Conservation (phyloP, 2,113 vertebrate genomes). For the Pimephales promelas region DNA sequence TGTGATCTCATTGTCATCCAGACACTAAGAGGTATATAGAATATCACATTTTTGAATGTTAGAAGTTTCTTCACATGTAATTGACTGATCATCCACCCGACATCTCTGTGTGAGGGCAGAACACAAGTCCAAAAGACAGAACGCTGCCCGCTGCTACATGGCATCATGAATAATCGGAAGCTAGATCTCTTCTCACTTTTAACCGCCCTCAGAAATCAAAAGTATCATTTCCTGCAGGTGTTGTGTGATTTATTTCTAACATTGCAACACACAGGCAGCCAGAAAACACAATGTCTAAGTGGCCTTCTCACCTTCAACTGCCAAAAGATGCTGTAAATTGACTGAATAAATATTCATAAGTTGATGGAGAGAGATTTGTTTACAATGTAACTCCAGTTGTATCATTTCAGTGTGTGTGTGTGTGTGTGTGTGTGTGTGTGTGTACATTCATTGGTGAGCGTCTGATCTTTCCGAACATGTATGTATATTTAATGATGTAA, state of each 20-base stretch:
- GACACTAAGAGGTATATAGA: background rate
- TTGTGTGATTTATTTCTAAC: constrained; percentile 16
- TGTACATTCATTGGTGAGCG: background rate
- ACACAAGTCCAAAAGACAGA: background rate
- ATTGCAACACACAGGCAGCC: constrained; percentile 2
- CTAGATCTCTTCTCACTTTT: constrained; percentile 43
- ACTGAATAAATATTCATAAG: constrained; percentile 39
- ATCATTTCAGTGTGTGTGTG: background rate
- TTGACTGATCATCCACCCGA: background rate
- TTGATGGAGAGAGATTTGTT: constrained; percentile 29
- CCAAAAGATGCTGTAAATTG: constrained; percentile 36
- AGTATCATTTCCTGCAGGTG: constrained; percentile 50
- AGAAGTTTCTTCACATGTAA: background rate
- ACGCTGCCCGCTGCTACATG: background rate
- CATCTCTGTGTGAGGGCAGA: background rate
- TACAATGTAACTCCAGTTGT: constrained; percentile 13
- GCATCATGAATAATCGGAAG: constrained; percentile 57
- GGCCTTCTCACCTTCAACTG: background rate
- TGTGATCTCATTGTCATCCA: background rate
- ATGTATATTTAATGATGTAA: constrained; percentile 57
- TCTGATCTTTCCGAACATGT: constrained; percentile 31
- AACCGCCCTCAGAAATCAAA: constrained; percentile 52
- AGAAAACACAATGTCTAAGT: constrained; percentile 39
- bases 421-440: background rate
- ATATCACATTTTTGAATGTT: background rate